These are phyloP conservation scores for Ramazzottius varieornatus DNA, from an alignment of 2,888 invertebrate genomes.

Conservation along the genomic window DNA sequence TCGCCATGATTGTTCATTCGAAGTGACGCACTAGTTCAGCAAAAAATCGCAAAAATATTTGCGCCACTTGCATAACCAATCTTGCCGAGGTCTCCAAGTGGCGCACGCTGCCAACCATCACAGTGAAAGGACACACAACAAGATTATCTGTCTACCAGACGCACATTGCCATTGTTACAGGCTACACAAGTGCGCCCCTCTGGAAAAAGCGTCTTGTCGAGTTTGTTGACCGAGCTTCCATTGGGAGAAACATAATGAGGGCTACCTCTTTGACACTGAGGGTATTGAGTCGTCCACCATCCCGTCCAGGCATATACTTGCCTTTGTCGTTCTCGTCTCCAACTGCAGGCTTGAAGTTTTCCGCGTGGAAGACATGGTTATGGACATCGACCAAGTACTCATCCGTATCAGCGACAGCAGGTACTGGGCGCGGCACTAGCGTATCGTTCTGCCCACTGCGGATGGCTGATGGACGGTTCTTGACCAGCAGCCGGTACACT, in stretches of 20 bases:
- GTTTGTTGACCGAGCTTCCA: no score
- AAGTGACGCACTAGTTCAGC: background rate
- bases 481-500: background rate
- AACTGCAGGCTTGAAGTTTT: background rate
- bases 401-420: background rate
- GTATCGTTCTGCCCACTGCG: background rate
- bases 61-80: no score
- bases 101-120: no score
- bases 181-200: no score
- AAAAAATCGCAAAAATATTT: background rate
- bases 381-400: background rate
- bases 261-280: background rate
- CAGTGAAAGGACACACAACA: no score
- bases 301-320: background rate
- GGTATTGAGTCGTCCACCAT: background rate
- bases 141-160: no score
- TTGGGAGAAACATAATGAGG: no score
- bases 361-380: background rate
- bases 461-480: background rate
- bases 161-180: no score
- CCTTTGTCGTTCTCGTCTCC: background rate
- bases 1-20: background rate
- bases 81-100: no score
- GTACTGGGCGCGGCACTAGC: background rate
- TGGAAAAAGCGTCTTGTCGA: no score